Base-by-base conservation (phyloP, 2,888 invertebrate genomes). In the Sinotaia quadrata region DNA sequence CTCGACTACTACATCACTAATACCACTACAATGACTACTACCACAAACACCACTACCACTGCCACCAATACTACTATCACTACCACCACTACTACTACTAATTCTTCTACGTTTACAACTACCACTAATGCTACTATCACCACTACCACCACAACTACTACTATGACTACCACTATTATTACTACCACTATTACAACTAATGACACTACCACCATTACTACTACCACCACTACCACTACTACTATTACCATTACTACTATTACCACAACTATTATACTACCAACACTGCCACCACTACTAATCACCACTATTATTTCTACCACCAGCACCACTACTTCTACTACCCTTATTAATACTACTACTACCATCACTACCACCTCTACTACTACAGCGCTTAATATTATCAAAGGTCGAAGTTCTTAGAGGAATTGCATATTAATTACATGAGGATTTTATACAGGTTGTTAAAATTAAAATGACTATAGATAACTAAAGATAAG, bases 241-340 rank as follows among this genome's bases (percentile, higher is more conserved):
- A 49, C 49, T 47, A 31, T 34, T 61, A 49, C 49, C 5, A 49
- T 5, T 15, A 49, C 7, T 15, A 49, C 49, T 15, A 49, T 5
- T 15, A 49, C 7, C 18, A 49, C 7, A 7, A 49, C 7, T n/a
- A n/a, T n/a, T n/a, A n/a, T 15, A 49, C 18, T 49, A 49, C 49
- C 5, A 49, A n/a, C 24, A 49, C 49, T 49, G 24, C 49, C 24
- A 49, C 49, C 24, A 49, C 49, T 49, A 49, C 49, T n/a, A n/a
- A n/a, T n/a, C n/a, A n/a, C n/a, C n/a, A n/a, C n/a, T n/a, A n/a
- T n/a, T n/a, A n/a, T n/a, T 49, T 29, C 27, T 61, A 47, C 31
- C 24, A 49, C 49, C 24, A 49, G 21, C 54, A 54, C 37, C 21
- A 54, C 31, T 65, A 54, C 37, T 65, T 37, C 37, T 51, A 54